Conservation (phyloP, 2,888 invertebrate species). For the Erebia aethiops region DNA sequence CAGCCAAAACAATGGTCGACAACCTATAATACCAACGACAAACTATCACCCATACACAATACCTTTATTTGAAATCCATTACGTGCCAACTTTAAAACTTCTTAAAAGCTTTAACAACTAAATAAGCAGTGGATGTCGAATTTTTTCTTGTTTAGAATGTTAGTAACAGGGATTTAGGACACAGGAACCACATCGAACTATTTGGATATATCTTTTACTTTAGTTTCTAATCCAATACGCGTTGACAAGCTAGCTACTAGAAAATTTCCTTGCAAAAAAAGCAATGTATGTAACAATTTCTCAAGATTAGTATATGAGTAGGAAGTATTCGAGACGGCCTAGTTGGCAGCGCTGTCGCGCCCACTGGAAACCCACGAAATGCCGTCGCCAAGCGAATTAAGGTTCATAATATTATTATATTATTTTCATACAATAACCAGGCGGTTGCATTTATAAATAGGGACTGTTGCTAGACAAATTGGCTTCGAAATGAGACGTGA, state of each 20-base stretch:
- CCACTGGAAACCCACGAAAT: slow-evolving; percentile 71
- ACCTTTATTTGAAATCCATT: slow-evolving; percentile 36
- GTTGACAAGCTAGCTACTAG: not conserved
- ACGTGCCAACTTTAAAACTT: slow-evolving; percentile 23
- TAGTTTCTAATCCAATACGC: slow-evolving; percentile 40
- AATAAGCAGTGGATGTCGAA: slow-evolving; percentile 47
- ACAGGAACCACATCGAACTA: not conserved
- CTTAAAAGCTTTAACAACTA: not conserved
- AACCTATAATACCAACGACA: slow-evolving; percentile 49
- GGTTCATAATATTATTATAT: slow-evolving; percentile 33
- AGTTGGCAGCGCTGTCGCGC: slow-evolving; percentile 68
- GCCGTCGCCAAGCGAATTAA: slow-evolving; percentile 47
- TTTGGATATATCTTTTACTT: not conserved
- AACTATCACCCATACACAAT: not conserved
- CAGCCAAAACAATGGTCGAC: slow-evolving; percentile 74
- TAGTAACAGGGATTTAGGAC: slow-evolving; percentile 60
- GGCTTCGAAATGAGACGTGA: not conserved
- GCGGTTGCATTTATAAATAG: slow-evolving; percentile 29
- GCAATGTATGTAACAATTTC: slow-evolving; percentile 48
- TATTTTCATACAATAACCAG: slow-evolving; percentile 32
- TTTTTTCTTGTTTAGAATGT: slow-evolving; percentile 37
- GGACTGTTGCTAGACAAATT: slow-evolving; percentile 15
- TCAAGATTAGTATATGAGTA: slow-evolving; percentile 47
- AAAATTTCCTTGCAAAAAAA: slow-evolving; percentile 5
- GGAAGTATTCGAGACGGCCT: slow-evolving; percentile 66